Evolutionary conservation across 2,113 vertebrate genomes (phyloP).

Genomic region (Pteropus alecto): DNA sequence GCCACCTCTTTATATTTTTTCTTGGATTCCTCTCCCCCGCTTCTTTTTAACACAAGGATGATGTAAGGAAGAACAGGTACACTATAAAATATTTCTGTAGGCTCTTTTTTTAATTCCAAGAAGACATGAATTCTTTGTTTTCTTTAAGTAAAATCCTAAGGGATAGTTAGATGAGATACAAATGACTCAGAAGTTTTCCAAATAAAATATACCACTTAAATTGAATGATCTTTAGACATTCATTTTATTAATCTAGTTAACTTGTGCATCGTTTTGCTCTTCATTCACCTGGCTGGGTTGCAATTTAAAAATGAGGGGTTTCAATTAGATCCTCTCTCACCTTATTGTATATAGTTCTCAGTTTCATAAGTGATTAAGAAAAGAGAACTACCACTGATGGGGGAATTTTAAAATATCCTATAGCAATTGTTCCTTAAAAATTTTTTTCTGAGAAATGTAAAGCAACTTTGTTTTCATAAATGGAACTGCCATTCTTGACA

Average conservation of each 20-base stretch:
- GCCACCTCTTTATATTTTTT: not conserved
- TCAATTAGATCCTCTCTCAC: not conserved
- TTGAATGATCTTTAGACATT: not conserved
- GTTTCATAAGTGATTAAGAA: conserved; percentile 39
- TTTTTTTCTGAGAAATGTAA: conserved; percentile 5
- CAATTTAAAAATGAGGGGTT: not conserved
- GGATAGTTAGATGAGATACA: not conserved
- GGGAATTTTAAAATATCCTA: not conserved
- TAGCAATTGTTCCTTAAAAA: not conserved
- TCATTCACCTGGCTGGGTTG: not conserved
- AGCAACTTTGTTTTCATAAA: conserved; percentile 2
- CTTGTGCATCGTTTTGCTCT: not conserved
- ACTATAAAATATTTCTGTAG: conserved; percentile 2
- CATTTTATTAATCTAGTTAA: not conserved
- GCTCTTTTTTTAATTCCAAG: not conserved
- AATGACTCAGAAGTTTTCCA: not conserved
- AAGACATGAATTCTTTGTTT: conserved; percentile 15
- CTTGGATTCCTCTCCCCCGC: not conserved
- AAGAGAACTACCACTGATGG: conserved; percentile 20
- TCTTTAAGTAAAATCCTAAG: conserved; percentile 12
- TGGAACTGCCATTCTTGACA: not conserved
- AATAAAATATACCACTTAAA: not conserved
- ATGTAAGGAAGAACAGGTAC: not conserved
- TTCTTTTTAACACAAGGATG: not conserved
- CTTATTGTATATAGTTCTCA: not conserved